Percentiles rank a stretch among this genome's conserved stretches.
Conservation (phyloP, 2,797 vertebrate genomes). For the Sebastes steindachneri region DNA sequence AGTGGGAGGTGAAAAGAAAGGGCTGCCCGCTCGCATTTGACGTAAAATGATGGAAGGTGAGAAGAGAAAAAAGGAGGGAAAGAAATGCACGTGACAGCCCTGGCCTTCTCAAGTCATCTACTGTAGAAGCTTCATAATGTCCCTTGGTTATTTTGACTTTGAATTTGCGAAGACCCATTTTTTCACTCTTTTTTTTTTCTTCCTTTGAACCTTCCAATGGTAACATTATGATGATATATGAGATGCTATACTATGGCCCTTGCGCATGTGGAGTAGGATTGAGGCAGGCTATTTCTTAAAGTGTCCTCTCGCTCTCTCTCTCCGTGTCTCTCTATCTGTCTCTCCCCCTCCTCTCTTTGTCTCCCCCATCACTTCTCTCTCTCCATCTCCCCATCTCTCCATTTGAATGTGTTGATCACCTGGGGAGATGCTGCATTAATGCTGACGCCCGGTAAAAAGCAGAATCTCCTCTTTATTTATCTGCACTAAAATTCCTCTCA, state of each 20-base stretch:
- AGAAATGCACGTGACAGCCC: slow-evolving; percentile 66
- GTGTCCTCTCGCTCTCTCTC: slow-evolving; percentile 58
- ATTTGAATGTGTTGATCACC: slow-evolving; percentile 83
- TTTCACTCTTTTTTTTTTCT: slow-evolving; percentile 54
- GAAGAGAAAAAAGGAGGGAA: slow-evolving; percentile 70
- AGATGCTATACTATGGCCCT: slow-evolving; percentile 71
- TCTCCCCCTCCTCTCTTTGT: slow-evolving; percentile 47
- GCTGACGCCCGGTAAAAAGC: slow-evolving; percentile 79
- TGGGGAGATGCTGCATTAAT: slow-evolving; percentile 82
- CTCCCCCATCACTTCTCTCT: slow-evolving; percentile 53
- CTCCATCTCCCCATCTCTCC: slow-evolving; percentile 59
- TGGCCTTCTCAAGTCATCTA: slow-evolving; percentile 76
- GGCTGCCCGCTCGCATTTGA: slow-evolving; percentile 73
- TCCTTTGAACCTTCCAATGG: slow-evolving; percentile 78
- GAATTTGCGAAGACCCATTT: slow-evolving; percentile 71
- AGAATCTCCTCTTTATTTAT: slow-evolving; percentile 83
- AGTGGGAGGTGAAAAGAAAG: slow-evolving; percentile 79
- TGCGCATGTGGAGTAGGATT: slow-evolving; percentile 71
- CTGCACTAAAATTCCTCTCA: slow-evolving; percentile 82
- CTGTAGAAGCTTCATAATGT: slow-evolving; percentile 77
- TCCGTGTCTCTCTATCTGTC: slow-evolving; percentile 13
- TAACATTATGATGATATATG: slow-evolving; percentile 83
- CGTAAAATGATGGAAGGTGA: slow-evolving; percentile 80
- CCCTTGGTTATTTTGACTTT: slow-evolving; percentile 81
- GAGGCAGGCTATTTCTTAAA: slow-evolving; percentile 75